These are phyloP conservation scores for Mamestra configurata DNA, from an alignment of 1,140 invertebrate species.

Conservation along the genomic window DNA sequence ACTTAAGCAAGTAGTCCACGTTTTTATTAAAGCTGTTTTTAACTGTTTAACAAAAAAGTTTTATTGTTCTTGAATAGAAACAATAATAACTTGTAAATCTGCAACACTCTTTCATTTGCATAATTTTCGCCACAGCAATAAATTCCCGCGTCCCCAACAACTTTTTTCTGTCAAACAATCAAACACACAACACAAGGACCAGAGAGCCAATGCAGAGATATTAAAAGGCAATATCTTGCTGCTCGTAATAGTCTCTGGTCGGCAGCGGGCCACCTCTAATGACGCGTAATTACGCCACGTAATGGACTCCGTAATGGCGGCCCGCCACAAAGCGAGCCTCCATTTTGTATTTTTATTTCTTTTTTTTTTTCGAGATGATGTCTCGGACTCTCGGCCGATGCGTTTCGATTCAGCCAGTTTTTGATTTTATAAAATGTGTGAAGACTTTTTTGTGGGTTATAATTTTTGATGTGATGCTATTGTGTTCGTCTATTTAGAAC, in stretches of 20 bases:
- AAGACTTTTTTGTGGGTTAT: slow-evolving; percentile 39
- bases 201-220: slow-evolving; percentile 67
- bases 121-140: background rate
- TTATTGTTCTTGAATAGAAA: too few species aligned
- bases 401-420: slow-evolving; percentile 57
- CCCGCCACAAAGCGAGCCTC: slow-evolving; percentile 77
- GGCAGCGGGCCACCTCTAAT: slow-evolving; percentile 71
- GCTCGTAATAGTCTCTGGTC: slow-evolving; percentile 68
- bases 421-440: slow-evolving; percentile 49
- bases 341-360: slow-evolving; percentile 77
- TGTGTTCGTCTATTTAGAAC: background rate
- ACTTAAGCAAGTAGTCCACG: too few species aligned
- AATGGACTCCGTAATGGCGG: slow-evolving; percentile 79
- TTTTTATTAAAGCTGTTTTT: too few species aligned
- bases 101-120: background rate
- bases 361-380: slow-evolving; percentile 59
- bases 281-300: slow-evolving; percentile 81
- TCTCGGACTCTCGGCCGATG: slow-evolving; percentile 48
- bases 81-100: too few species aligned
- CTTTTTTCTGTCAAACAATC: slow-evolving; percentile 40
- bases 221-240: slow-evolving; percentile 79
- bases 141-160: background rate
- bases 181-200: slow-evolving; percentile 46
- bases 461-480: slow-evolving; percentile 34
- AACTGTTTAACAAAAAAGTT: too few species aligned